These are phyloP conservation scores for Lamellibrachia satsuma DNA, from an alignment of 2,888 invertebrate species.

Conservation along the genomic window DNA sequence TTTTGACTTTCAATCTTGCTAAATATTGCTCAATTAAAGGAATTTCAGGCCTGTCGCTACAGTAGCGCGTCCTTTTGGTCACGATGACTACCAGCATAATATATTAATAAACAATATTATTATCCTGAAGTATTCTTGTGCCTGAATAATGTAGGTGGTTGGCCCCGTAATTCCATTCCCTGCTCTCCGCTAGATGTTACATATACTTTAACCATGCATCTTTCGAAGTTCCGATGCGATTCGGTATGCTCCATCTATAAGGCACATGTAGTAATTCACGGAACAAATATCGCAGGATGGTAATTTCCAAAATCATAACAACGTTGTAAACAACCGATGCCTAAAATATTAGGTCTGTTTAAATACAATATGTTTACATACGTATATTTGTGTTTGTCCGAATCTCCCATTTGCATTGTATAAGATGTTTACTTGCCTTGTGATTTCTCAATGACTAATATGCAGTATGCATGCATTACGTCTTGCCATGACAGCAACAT, in stretches of 20 bases:
- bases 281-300: neutral
- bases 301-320: neutral
- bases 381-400: neutral
- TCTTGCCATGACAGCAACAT: neutral
- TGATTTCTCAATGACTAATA: neutral
- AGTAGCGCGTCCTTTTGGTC: neutral
- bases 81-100: neutral
- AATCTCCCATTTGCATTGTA: neutral
- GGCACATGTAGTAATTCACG: neutral
- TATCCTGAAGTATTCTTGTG: neutral
- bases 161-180: neutral
- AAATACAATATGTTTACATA: neutral
- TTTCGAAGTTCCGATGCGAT: neutral
- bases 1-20: neutral
- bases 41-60: neutral
- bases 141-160: neutral
- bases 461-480: neutral
- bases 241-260: neutral
- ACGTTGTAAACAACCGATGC: neutral
- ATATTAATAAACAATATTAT: neutral
- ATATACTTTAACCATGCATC: too few species aligned
- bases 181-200: neutral
- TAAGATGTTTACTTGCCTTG: neutral
- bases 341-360: neutral
- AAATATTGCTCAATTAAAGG: neutral